phyloP scores from a whole-genome alignment of 2,797 vertebrate species.

The Fratercula arctica region DNA sequence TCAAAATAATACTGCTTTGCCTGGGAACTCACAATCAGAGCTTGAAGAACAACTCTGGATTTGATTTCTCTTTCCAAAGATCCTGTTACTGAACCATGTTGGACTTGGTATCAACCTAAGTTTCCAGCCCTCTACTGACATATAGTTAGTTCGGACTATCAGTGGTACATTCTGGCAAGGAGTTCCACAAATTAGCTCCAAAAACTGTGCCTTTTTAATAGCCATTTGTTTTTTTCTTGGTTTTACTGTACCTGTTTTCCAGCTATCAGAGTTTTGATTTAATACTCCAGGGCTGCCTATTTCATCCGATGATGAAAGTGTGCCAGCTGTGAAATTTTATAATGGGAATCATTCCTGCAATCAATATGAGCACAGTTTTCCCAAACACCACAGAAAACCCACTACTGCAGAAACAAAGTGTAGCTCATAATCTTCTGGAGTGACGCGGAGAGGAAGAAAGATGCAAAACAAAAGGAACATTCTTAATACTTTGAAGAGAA shows the following conservation, averaged over 20 bases:
- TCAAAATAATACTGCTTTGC: neutral
- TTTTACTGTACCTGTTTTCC: neutral
- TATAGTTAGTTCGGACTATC: neutral
- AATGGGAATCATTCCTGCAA: conserved; percentile 1
- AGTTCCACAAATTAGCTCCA: neutral
- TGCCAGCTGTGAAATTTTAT: conserved; percentile 11
- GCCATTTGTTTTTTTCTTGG: neutral
- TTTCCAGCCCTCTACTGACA: neutral
- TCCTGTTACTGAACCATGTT: neutral
- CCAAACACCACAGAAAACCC: neutral
- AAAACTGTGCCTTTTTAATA: neutral
- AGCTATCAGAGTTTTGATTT: neutral
- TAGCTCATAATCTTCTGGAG: conserved; percentile 41
- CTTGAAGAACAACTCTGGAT: neutral
- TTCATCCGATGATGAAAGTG: neutral
- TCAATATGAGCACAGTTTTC: neutral
- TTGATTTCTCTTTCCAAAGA: neutral
- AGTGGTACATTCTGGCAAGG: neutral
- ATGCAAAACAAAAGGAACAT: conserved; percentile 62
- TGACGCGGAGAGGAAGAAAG: conserved; percentile 49
- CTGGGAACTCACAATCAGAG: neutral
- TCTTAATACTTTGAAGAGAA: conserved; percentile 56
- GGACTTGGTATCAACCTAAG: neutral
- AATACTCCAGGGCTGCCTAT: neutral
- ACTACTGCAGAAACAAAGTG: conserved; percentile 6